Evolutionary conservation across 2,888 invertebrate genomes (phyloP).

Genomic region (Acrobasis repandana): DNA sequence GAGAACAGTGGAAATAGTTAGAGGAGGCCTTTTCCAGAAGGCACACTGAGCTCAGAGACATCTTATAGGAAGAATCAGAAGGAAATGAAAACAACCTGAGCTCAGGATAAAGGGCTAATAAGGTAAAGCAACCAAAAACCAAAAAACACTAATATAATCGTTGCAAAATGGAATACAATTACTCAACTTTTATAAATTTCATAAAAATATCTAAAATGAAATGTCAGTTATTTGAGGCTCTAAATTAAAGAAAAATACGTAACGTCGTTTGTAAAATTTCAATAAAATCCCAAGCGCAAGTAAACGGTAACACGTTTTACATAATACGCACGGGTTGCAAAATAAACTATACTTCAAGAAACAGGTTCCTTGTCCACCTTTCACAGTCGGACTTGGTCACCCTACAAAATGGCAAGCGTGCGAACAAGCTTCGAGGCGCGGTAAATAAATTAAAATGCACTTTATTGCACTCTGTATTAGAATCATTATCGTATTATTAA

Average conservation of each 20-base stretch:
- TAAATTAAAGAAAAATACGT: not conserved
- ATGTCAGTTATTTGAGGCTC: not conserved
- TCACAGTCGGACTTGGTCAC: conserved; percentile 47
- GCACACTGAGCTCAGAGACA: too few relatives aligned
- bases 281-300: conserved; percentile 2
- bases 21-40: too few relatives aligned
- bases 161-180: too few relatives aligned
- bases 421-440: not conserved
- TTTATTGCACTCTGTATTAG: not conserved
- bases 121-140: too few relatives aligned
- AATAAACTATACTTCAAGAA: conserved; percentile 16
- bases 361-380: conserved; percentile 40
- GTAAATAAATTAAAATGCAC: not conserved
- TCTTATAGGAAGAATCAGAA: too few relatives aligned
- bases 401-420: conserved; percentile 38
- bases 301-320: conserved; percentile 10
- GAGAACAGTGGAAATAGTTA: too few relatives aligned
- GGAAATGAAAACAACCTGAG: too few relatives aligned
- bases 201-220: not conserved
- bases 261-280: not conserved
- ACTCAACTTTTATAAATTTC: too few relatives aligned
- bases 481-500: not conserved
- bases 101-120: too few relatives aligned
- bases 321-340: conserved; percentile 10
- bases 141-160: too few relatives aligned